A percentile compares a stretch with the other conserved stretches of the same genome.
Evolutionary conservation across 2,113 vertebrate genomes (phyloP).

Genomic region (Opisthocomus hoazin): DNA sequence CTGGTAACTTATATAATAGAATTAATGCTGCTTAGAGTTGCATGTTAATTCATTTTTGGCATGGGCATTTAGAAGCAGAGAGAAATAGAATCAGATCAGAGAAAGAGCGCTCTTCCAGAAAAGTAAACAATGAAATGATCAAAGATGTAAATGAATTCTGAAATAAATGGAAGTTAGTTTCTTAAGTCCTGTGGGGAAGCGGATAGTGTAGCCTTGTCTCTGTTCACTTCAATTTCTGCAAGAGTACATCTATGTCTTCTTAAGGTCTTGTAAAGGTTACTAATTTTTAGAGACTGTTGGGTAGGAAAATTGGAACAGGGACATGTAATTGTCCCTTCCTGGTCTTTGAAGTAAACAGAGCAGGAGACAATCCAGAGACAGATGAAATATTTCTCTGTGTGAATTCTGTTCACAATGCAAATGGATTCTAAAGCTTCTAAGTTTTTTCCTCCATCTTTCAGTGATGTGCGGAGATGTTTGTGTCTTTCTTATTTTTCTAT

Average conservation of each 20-base stretch:
- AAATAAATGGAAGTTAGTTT: not conserved
- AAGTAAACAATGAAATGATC: not conserved
- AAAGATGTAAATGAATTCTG: not conserved
- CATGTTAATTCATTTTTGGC: not conserved
- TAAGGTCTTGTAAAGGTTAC: not conserved
- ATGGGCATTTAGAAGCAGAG: not conserved
- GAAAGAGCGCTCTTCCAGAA: not conserved
- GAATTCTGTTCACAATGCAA: not conserved
- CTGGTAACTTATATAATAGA: not conserved
- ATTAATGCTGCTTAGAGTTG: not conserved
- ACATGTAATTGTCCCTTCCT: not conserved
- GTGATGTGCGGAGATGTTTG: not conserved
- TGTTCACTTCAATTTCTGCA: not conserved
- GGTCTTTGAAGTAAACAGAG: not conserved
- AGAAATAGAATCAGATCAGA: not conserved
- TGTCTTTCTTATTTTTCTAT: not conserved
- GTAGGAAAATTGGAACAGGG: not conserved
- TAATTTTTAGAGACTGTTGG: not conserved
- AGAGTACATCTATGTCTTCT: not conserved
- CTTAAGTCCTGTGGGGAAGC: not conserved
- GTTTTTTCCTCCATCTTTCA: not conserved
- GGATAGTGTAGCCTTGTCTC: not conserved
- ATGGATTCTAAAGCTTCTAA: not conserved
- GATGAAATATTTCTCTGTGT: not conserved
- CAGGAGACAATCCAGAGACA: not conserved